These are phyloP conservation scores for Crotophaga sulcirostris DNA, from an alignment of 2,113 vertebrate genomes.

Conservation along the genomic window DNA sequence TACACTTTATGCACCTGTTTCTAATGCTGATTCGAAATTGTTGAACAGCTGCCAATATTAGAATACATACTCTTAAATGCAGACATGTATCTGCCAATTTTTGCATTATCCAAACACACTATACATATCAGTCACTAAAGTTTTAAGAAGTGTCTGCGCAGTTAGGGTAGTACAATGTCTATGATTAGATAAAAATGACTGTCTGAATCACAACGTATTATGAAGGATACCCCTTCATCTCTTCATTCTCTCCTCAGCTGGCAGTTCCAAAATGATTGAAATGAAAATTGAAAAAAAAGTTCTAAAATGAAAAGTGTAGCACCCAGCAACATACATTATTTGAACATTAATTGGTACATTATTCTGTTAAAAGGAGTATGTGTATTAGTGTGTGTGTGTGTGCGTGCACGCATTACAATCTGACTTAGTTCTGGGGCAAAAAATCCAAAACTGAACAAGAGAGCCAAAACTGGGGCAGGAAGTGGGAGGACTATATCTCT, in stretches of 20 bases:
- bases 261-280: background rate
- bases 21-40: background rate
- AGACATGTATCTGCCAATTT: background rate
- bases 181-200: background rate
- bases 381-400: background rate
- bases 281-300: no score
- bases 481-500: background rate
- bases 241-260: background rate
- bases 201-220: accelerated
- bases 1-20: background rate
- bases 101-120: background rate
- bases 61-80: background rate
- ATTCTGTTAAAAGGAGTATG: background rate
- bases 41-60: background rate
- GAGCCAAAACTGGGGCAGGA: background rate
- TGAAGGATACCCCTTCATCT: background rate
- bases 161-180: background rate
- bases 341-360: background rate
- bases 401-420: no score
- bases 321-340: background rate
- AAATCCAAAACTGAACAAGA: background rate
- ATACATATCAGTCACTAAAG: background rate
- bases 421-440: background rate
- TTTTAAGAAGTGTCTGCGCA: background rate
- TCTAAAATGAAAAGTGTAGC: no score